Base-by-base conservation (phyloP, 2,797 vertebrate species). In the Odontamblyopus lacepedii region DNA sequence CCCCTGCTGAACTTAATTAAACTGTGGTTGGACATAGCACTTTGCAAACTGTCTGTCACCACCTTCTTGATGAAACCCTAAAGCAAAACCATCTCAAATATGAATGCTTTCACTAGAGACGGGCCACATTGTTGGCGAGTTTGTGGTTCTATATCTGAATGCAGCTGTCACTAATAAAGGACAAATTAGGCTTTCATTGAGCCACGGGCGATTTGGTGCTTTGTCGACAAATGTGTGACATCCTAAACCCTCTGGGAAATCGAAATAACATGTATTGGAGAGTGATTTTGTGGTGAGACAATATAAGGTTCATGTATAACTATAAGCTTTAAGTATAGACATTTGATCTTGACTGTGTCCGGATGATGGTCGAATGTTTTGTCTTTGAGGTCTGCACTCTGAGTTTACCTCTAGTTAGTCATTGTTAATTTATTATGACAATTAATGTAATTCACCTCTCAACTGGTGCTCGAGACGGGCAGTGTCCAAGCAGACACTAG, bases 1-100 rank as follows among this genome's bases (percentile, higher is more conserved):
- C 26, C 63, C 63, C 41, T 26, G 23, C 63, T 26, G 7, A 3
- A 27, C 23, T 29, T 51, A 27, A 66, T 51, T 51, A 51, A 50
- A 66, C 2, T 48, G 23, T 48, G 38, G 23, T 50, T 51, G 44
- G 41, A 66, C 64, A 66, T 18, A 66, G 26, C 26, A 15, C 63
- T 16, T 65, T 50, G 41, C 23, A 65, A 16, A 4, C 4, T 50
- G 63, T 29, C 64, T 50, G 64, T 50, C 64, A 51, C 15, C 41
- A 66, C 41, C 26, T 66, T 30, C 64, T 27, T 29, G 64, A 66
- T 66, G 44, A 66, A 66, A 50, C 8, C 26, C 41, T n/a, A 48
- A 27, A 48, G 13, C 12, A 63, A 63, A 38, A 63, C 32, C 41
- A 23, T 63, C 32, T 63, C 62, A 38, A n/a, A 30, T 63, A 41